Evolutionary conservation across 2,797 vertebrate species (phyloP).

Genomic region (Eleutherodactylus coqui): DNA sequence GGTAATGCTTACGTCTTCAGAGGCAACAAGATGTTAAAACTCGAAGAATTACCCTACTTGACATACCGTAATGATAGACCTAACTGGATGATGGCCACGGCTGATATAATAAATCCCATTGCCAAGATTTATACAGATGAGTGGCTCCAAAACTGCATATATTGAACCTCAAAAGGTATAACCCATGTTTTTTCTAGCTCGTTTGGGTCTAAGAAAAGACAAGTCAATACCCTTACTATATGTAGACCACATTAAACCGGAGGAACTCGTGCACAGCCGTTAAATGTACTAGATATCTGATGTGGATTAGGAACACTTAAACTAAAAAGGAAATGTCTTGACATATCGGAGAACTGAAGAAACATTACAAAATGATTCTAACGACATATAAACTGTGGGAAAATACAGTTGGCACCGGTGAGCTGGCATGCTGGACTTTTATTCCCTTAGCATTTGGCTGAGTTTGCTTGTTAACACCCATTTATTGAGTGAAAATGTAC

Average conservation of each 20-base stretch:
- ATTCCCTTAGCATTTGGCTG: background rate
- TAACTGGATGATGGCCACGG: background rate
- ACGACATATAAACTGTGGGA: background rate
- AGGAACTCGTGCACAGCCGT: background rate
- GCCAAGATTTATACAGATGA: background rate
- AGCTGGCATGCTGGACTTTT: background rate
- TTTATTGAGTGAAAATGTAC: background rate
- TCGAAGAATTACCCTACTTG: background rate
- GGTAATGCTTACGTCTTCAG: background rate
- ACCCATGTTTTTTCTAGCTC: background rate
- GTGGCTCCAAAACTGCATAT: background rate
- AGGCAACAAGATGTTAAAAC: background rate
- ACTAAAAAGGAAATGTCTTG: constrained; percentile 2
- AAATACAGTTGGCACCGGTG: background rate
- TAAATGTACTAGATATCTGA: background rate
- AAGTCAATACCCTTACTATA: background rate
- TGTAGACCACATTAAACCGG: background rate
- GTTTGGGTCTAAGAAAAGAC: background rate
- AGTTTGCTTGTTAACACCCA: constrained; percentile 11
- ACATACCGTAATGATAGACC: background rate
- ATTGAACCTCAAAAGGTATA: background rate
- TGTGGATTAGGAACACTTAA: constrained; percentile 8
- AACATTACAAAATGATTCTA: background rate
- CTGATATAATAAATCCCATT: background rate
- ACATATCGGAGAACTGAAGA: background rate